Evolutionary conservation across 2,888 invertebrate species (phyloP).

Genomic region (Cantharis lateralis): DNA sequence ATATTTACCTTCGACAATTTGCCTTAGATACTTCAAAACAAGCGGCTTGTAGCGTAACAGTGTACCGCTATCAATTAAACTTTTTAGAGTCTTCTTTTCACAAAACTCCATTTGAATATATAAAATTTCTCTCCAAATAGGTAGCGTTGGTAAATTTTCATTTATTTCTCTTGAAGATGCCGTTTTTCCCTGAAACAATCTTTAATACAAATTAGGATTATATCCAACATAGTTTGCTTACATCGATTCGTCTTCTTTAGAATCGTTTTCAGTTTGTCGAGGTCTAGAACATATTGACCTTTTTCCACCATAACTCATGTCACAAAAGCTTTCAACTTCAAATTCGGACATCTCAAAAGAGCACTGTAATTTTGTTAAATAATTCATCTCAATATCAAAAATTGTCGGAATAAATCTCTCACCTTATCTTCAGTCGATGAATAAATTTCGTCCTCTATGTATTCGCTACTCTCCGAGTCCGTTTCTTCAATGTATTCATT

Average conservation of each 20-base stretch:
- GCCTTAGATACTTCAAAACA: conserved; percentile 91
- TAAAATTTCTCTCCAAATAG: conserved; percentile 59
- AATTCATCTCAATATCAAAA: not conserved
- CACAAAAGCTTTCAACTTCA: not conserved
- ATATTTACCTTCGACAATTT: conserved; percentile 80
- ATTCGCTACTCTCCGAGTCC: conserved; percentile 40
- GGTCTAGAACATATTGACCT: conserved; percentile 55
- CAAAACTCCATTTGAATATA: conserved; percentile 99
- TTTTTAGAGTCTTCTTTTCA: conserved; percentile 89
- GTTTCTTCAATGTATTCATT: conserved; percentile 55
- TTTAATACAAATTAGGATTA: conserved; percentile 37
- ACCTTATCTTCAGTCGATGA: conserved; percentile 28
- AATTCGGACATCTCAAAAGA: not conserved
- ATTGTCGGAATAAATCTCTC: not conserved
- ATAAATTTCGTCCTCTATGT: conserved; percentile 33
- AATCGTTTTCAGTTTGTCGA: conserved; percentile 67
- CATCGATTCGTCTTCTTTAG: conserved; percentile 58
- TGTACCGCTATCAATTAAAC: conserved; percentile 83
- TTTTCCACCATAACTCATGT: conserved; percentile 37
- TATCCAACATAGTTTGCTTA: not conserved
- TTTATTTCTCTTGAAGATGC: conserved; percentile 37
- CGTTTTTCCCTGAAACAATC: conserved; percentile 44
- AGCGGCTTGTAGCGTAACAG: conserved; percentile 76
- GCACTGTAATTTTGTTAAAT: not conserved
- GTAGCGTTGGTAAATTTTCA: not conserved